Evolutionary conservation across 2,113 vertebrate species (phyloP).

Genomic region (Tragelaphus strepsiceros): DNA sequence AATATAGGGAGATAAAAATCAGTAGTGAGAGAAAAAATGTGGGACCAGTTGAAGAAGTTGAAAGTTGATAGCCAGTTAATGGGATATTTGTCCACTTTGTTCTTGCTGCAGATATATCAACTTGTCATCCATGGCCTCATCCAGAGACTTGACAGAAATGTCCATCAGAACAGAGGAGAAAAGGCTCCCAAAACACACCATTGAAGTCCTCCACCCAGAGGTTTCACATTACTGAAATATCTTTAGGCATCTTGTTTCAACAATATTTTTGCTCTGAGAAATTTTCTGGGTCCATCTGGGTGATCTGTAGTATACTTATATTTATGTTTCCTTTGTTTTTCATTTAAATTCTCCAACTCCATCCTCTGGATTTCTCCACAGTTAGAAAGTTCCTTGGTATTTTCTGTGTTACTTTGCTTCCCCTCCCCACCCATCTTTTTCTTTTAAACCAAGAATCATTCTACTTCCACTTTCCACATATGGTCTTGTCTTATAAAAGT

Average conservation of each 20-base stretch:
- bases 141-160: background rate
- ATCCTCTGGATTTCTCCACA: background rate
- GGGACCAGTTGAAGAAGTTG: background rate
- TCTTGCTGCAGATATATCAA: background rate
- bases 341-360: background rate
- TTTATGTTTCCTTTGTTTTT: background rate
- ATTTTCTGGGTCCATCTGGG: background rate
- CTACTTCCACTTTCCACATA: background rate
- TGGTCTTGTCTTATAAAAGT: slow-evolving; percentile 17
- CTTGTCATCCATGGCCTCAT: background rate
- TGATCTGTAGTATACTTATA: background rate
- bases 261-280: background rate
- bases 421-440: background rate
- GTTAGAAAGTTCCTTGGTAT: background rate
- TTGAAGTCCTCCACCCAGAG: background rate
- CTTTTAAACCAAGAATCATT: background rate
- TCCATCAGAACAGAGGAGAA: background rate
- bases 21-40: background rate
- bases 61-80: background rate
- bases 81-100: background rate
- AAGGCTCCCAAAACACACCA: background rate
- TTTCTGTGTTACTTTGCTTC: background rate
- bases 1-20: background rate
- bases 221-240: background rate
- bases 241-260: background rate